Percentiles rank a stretch among this genome's conserved stretches.
Conservation (phyloP, 2,797 vertebrate genomes). For the Eleutherodactylus coqui region DNA sequence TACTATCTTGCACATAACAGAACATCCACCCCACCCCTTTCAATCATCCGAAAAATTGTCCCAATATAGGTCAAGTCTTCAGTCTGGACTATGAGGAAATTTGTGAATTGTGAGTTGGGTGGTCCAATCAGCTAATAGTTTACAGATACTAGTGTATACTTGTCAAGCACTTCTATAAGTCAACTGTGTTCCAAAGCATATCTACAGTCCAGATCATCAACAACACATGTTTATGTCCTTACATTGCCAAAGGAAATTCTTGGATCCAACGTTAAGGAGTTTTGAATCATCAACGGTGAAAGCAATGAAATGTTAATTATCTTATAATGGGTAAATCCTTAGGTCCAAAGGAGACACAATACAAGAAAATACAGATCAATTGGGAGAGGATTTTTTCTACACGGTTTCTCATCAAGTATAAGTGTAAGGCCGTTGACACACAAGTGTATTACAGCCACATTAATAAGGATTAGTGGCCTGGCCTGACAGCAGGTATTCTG, state of each 20-base stretch:
- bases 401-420: no score
- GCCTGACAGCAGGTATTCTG: no score
- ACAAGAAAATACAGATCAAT: no score
- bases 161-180: background rate
- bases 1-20: background rate
- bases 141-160: background rate
- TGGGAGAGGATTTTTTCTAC: no score
- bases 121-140: background rate
- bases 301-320: no score
- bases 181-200: background rate
- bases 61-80: background rate
- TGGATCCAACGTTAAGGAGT: background rate
- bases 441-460: no score
- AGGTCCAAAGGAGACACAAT: no score
- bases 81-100: background rate
- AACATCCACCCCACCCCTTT: no score
- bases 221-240: background rate
- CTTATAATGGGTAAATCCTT: no score
- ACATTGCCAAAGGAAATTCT: background rate
- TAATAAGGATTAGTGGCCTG: no score
- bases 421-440: no score
- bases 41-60: no score
- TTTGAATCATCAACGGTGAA: background rate
- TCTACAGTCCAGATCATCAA: background rate
- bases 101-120: background rate